Base-by-base conservation (phyloP, 1,140 invertebrate species). In the Aphaenogaster rudis region DNA sequence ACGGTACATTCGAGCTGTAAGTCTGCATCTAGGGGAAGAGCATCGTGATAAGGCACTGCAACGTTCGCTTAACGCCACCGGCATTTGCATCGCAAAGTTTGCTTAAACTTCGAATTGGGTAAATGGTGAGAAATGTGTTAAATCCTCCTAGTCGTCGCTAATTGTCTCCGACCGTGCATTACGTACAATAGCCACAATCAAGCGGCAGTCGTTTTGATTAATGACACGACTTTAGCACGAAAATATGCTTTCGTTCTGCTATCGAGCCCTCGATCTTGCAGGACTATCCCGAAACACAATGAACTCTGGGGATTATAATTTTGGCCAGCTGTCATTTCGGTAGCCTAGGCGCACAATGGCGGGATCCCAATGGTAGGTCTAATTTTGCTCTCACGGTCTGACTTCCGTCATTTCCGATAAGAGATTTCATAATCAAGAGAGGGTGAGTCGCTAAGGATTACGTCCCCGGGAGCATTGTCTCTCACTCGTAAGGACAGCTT, bases 341-440 rank as follows among this genome's bases (percentile, higher is more conserved):
- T 21, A 39, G 39, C 39, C 17, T 33, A 13, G 21, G 36, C 33
- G 28, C 36, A 71, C 28, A 54, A 81, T 36, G 15, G 6, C n/a
- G 45, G 45, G 4, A 57, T 52, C 64, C 36, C 15, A 36, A 3
- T 8, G 21, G 11, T 11, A 78, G 50, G 17, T 79, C 69, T 88
- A 88, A 88, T 89, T 92, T 90, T 67, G 86, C 78, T 88, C 76
- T 61, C 69, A 21, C 42, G 61, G 33, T 50, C 28, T 28, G 28
- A 28, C 28, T 28, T 33, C 71, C 15, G 66, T 66, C 86, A 77
- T 90, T 88, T 79, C 79, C 79, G 88, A 90, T 90, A 90, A 90
- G 89, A 90, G 81, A 89, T 87, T 90, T 80, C 59, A 63, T 76
- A 87, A 90, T 90, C 88, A 86, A 71, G n/a, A 7, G 45, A 85